phyloP scores from a whole-genome alignment of 2,113 vertebrate genomes.

The Noturus placidus region DNA sequence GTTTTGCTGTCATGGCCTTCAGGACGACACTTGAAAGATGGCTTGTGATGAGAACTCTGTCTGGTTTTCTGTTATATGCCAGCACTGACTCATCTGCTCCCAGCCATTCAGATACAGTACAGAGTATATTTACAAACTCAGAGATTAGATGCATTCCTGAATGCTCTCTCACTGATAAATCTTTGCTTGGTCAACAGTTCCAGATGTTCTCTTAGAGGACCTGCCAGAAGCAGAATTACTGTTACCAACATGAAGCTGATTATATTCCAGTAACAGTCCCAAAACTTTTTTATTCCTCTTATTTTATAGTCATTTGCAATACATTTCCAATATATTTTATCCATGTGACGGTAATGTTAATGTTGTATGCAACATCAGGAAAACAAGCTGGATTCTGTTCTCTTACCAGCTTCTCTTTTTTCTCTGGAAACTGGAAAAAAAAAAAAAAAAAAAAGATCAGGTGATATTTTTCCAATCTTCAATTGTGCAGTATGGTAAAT shows the following conservation, averaged over 20 bases:
- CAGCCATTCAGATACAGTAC: slow-evolving; percentile 21
- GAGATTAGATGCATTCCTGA: slow-evolving; percentile 4
- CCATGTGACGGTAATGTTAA: neutral
- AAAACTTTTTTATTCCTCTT: neutral
- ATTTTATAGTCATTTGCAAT: neutral
- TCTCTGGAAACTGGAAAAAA: no score
- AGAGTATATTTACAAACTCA: neutral
- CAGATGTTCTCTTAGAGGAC: neutral
- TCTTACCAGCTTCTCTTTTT: neutral
- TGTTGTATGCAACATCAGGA: neutral
- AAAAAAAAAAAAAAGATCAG: no score
- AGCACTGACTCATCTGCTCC: slow-evolving; percentile 13
- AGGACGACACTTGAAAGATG: slow-evolving; percentile 1
- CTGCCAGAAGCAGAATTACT: neutral
- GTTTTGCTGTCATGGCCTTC: neutral
- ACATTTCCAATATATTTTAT: neutral
- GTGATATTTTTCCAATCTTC: no score
- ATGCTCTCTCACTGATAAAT: slow-evolving; percentile 11
- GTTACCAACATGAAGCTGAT: neutral
- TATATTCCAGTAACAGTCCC: neutral
- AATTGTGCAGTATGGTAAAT: no score
- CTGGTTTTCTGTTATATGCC: slow-evolving; percentile 8
- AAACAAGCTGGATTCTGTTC: neutral
- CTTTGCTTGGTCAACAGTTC: neutral
- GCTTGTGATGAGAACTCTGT: slow-evolving; percentile 3